Conservation (phyloP, 2,797 vertebrate genomes). For the Eulemur coronatus region DNA sequence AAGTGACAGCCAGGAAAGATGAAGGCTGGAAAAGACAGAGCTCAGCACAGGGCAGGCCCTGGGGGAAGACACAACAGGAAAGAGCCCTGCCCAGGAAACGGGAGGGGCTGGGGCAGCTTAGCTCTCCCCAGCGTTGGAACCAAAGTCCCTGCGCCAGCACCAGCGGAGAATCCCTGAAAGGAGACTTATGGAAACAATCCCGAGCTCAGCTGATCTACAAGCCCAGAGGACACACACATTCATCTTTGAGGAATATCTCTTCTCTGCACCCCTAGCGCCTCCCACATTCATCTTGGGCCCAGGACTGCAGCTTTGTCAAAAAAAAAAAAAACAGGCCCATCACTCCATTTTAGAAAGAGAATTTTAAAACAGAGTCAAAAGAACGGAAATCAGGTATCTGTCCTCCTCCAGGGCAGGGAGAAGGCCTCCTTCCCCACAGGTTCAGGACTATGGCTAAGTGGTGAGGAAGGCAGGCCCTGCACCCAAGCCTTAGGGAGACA, state of each 20-base stretch:
- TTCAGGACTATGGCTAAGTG: slow-evolving; percentile 57
- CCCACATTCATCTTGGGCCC: background rate
- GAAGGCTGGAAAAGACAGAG: background rate
- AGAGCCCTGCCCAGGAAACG: background rate
- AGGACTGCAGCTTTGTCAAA: slow-evolving; percentile 23
- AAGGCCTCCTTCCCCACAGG: slow-evolving; percentile 47
- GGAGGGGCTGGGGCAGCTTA: background rate
- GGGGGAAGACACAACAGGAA: slow-evolving; percentile 8
- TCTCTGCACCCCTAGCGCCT: background rate
- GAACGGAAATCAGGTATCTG: slow-evolving; percentile 63
- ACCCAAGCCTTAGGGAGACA: slow-evolving; percentile 2
- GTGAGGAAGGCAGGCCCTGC: slow-evolving; percentile 28
- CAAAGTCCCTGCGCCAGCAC: slow-evolving; percentile 43
- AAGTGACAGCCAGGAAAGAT: background rate
- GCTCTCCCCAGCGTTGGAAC: background rate
- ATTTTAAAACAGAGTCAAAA: slow-evolving; percentile 68
- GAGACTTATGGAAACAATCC: background rate
- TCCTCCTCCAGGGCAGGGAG: slow-evolving; percentile 35
- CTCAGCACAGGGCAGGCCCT: background rate
- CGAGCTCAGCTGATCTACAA: background rate
- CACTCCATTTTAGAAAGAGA: slow-evolving; percentile 62
- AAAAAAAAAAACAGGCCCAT: slow-evolving; percentile 55
- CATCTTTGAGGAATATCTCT: background rate
- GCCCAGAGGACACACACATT: background rate
- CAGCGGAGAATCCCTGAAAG: slow-evolving; percentile 67